phyloP scores from a whole-genome alignment of 2,113 vertebrate species.

The Rattus rattus region DNA sequence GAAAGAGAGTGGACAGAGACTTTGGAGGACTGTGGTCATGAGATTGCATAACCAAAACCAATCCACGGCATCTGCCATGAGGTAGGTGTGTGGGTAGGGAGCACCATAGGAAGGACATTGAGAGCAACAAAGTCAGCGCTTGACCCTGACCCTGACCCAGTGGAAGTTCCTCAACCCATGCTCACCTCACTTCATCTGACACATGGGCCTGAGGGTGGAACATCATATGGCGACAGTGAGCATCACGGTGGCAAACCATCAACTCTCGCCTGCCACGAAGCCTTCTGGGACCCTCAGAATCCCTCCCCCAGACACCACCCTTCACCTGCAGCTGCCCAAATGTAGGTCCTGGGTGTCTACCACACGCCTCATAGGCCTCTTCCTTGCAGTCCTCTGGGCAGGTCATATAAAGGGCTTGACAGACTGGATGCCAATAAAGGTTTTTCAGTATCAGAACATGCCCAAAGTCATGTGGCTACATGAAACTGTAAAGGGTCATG shows the following conservation, averaged over 20 bases:
- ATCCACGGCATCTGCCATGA: background rate
- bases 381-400: background rate
- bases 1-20: background rate
- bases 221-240: background rate
- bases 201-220: background rate
- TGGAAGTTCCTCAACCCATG: too few species aligned
- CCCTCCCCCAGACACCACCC: rapidly evolving
- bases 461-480: background rate
- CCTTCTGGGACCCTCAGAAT: background rate
- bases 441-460: rapidly evolving
- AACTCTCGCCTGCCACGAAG: background rate
- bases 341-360: background rate
- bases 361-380: background rate
- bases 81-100: background rate
- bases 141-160: background rate
- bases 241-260: rapidly evolving
- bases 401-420: background rate
- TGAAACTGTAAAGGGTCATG: background rate
- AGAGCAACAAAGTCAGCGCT: background rate
- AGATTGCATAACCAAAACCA: background rate
- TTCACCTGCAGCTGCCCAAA: background rate
- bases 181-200: background rate
- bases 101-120: too few species aligned
- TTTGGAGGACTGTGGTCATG: background rate
- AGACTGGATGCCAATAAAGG: background rate